These are phyloP conservation scores for Rhodinocichla rosea DNA, from an alignment of 2,113 vertebrate species.

Conservation along the genomic window DNA sequence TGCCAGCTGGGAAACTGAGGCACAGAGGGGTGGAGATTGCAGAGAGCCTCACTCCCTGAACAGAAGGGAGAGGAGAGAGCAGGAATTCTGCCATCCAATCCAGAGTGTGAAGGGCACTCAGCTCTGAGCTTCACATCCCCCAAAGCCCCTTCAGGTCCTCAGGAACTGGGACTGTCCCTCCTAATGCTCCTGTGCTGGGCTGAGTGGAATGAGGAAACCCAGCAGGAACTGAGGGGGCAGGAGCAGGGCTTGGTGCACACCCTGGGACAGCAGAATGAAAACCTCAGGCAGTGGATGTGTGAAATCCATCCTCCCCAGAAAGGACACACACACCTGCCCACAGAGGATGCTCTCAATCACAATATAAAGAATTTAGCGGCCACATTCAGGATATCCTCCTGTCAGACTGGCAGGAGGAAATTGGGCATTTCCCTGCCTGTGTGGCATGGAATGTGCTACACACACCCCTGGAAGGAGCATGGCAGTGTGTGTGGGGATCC, in stretches of 20 bases:
- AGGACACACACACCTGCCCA: neutral
- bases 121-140: neutral
- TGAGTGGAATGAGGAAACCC: neutral
- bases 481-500: neutral
- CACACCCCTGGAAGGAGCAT: neutral
- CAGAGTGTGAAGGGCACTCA: neutral
- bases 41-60: neutral
- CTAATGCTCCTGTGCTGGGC: neutral
- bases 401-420: neutral
- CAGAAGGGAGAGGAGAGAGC: neutral
- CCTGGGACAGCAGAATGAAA: neutral
- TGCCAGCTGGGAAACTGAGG: neutral
- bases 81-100: neutral
- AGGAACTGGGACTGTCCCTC: neutral
- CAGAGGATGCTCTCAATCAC: neutral
- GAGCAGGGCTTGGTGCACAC: neutral
- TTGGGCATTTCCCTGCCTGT: neutral
- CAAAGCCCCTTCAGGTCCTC: neutral
- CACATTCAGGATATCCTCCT: neutral
- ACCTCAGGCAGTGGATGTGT: neutral
- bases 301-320: neutral
- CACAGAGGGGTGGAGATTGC: accelerated
- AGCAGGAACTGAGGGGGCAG: neutral
- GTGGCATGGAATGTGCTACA: accelerated
- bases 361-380: neutral